phyloP scores from a whole-genome alignment of 1,140 invertebrate genomes.

The Probaryconus sp. region DNA sequence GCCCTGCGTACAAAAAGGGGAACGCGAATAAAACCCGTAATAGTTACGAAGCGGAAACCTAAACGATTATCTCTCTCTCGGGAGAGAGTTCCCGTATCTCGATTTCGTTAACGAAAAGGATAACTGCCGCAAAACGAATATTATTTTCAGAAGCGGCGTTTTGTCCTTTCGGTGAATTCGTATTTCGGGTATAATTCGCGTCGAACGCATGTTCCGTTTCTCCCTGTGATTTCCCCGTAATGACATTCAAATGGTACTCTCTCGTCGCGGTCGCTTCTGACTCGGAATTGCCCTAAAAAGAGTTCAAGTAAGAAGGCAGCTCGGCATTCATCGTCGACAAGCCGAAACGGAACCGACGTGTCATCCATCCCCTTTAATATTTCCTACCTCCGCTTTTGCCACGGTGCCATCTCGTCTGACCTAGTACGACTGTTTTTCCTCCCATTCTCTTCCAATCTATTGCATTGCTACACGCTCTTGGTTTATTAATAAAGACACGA shows the following conservation, averaged over 20 bases:
- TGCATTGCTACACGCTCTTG: conserved; percentile 22
- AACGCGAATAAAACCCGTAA: conserved; percentile 55
- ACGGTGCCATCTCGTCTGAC: conserved; percentile 61
- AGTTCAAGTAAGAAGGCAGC: conserved; percentile 45
- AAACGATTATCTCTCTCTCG: conserved; percentile 56
- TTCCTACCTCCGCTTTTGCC: conserved; percentile 50
- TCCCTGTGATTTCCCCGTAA: not conserved
- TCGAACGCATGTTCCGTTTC: conserved; percentile 27
- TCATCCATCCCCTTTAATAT: conserved; percentile 66
- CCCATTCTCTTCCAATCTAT: conserved; percentile 27
- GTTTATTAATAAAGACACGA: conserved; percentile 56
- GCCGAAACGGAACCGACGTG: conserved; percentile 42
- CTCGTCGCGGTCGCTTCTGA: conserved; percentile 28
- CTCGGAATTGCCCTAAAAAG: conserved; percentile 51
- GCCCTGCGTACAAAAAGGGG: conserved; percentile 44
- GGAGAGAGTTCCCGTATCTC: conserved; percentile 37
- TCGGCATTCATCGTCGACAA: conserved; percentile 40
- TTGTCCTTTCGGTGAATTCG: not conserved
- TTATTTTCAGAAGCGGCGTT: conserved; percentile 32
- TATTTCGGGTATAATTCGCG: conserved; percentile 35
- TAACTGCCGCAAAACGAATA: conserved; percentile 44
- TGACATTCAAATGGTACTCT: conserved; percentile 34
- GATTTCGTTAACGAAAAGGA: conserved; percentile 49
- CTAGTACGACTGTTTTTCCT: conserved; percentile 52
- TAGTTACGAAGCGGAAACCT: conserved; percentile 54